These are phyloP conservation scores for Trogon melanurus DNA, from an alignment of 2,113 vertebrate species.

Conservation along the genomic window DNA sequence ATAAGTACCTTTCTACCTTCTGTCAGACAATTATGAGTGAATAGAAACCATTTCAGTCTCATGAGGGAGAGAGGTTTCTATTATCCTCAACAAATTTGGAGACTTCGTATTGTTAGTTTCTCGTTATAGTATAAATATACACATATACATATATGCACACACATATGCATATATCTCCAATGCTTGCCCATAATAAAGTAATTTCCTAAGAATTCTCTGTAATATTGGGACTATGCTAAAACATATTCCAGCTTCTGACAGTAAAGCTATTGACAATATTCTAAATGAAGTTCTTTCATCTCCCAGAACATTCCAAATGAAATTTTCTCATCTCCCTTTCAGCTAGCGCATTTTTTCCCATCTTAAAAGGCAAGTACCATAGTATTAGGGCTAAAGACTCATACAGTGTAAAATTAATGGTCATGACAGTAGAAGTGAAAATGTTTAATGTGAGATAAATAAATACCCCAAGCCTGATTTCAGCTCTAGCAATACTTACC, in stretches of 20 bases:
- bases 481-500: background rate
- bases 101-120: background rate
- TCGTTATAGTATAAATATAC: background rate
- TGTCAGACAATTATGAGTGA: background rate
- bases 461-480: background rate
- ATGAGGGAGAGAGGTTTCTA: background rate
- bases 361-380: background rate
- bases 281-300: background rate
- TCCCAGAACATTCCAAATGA: background rate
- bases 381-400: background rate
- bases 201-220: background rate
- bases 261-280: background rate
- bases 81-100: background rate
- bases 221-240: background rate
- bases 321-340: background rate
- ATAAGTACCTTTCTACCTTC: background rate
- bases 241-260: background rate
- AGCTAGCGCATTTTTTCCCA: background rate
- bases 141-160: rapidly evolving
- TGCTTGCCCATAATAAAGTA: background rate
- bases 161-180: background rate
- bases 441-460: background rate
- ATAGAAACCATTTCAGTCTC: background rate
- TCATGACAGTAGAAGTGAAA: background rate
- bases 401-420: background rate